These are phyloP conservation scores for Sciurus carolinensis DNA, from an alignment of 2,797 vertebrate species.

Conservation along the genomic window DNA sequence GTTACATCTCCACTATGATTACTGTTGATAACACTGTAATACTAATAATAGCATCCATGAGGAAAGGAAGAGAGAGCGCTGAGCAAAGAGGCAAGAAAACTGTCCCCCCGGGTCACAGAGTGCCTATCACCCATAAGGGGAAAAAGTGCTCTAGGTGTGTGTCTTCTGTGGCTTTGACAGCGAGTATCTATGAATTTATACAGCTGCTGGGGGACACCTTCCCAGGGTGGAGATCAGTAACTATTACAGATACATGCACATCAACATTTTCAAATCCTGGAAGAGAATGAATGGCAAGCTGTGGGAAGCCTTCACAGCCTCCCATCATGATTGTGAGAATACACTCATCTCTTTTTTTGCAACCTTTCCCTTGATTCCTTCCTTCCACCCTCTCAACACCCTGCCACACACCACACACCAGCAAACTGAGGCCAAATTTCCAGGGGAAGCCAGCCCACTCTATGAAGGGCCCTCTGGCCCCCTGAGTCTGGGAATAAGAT, in stretches of 20 bases:
- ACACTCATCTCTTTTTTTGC: constrained; percentile 18
- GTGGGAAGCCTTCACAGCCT: background rate
- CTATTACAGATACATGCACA: background rate
- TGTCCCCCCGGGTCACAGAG: constrained; percentile 64
- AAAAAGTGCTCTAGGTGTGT: constrained; percentile 53
- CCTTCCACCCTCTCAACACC: background rate
- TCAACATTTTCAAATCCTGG: background rate
- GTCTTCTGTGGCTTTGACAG: constrained; percentile 67
- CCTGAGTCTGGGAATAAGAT: constrained; percentile 76
- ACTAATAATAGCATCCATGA: constrained; percentile 65
- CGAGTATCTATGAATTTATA: constrained; percentile 36
- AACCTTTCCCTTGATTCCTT: background rate
- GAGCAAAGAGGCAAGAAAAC: constrained; percentile 62
- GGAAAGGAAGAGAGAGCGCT: constrained; percentile 27
- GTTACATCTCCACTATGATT: constrained; percentile 67
- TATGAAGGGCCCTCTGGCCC: constrained; percentile 44
- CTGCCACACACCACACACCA: background rate
- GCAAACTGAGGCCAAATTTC: constrained; percentile 61
- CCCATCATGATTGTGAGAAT: background rate
- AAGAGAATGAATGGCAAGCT: constrained; percentile 24
- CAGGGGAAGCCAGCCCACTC: constrained; percentile 58
- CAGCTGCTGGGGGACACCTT: constrained; percentile 58
- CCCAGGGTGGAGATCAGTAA: constrained; percentile 23
- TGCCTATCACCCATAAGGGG: constrained; percentile 58
- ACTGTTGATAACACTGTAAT: constrained; percentile 72